Percentiles rank a stretch among this genome's conserved stretches.
Conservation (phyloP, 2,113 vertebrate species). For the Triplophysa rosa region DNA sequence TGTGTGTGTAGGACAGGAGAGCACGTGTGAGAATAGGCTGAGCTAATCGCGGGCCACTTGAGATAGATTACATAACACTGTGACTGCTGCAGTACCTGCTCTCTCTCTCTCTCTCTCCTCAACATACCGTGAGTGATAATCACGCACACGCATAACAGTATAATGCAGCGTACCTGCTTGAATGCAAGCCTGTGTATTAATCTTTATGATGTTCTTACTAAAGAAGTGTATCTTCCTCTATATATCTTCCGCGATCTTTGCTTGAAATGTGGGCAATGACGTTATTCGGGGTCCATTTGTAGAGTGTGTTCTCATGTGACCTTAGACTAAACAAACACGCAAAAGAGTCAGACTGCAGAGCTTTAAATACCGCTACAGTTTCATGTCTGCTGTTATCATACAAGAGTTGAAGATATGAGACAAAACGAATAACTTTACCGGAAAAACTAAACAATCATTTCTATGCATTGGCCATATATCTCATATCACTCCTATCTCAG, state of each 20-base stretch:
- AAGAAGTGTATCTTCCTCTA: background rate
- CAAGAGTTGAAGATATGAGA: background rate
- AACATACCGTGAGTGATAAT: conserved; percentile 4
- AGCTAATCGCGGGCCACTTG: conserved; percentile 78
- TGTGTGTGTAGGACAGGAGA: conserved; percentile 58
- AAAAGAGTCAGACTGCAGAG: conserved; percentile 6
- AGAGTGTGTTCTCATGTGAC: conserved; percentile 1
- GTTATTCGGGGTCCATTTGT: background rate
- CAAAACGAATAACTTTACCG: background rate
- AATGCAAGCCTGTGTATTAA: background rate
- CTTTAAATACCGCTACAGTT: background rate
- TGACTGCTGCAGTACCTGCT: conserved; percentile 75
- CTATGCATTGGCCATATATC: no score
- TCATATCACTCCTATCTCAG: background rate
- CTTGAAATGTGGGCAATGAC: background rate
- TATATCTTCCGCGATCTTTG: background rate
- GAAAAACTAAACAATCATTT: no score
- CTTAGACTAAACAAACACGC: background rate
- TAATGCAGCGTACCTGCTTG: background rate
- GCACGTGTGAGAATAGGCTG: conserved; percentile 74
- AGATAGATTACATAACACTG: conserved; percentile 76
- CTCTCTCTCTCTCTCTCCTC: conserved; percentile 46
- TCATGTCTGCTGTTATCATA: background rate
- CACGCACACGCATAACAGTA: conserved; percentile 4
- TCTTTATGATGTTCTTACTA: background rate